These are phyloP conservation scores for Tokudaia muenninki DNA, from an alignment of 2,797 vertebrate species.

Conservation along the genomic window DNA sequence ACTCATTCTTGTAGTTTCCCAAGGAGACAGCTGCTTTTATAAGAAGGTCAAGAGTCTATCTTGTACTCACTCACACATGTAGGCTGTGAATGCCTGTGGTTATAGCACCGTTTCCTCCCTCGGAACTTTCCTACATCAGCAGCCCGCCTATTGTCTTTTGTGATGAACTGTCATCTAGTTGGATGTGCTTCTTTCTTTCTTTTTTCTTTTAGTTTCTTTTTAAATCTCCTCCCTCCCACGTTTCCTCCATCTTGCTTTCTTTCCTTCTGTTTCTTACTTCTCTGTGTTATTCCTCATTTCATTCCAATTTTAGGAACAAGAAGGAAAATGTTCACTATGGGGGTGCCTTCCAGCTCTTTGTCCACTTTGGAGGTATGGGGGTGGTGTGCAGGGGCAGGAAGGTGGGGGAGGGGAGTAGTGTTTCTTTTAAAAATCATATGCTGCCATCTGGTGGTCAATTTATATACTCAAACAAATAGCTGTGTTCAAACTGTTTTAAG, in stretches of 20 bases:
- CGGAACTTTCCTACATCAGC: constrained; percentile 70
- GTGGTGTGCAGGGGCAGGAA: too few relatives aligned
- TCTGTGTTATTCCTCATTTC: neutral
- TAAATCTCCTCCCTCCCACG: neutral
- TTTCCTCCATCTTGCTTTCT: neutral
- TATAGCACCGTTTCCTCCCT: constrained; percentile 67
- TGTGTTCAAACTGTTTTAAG: neutral
- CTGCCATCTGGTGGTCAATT: constrained; percentile 85
- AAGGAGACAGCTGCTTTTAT: constrained; percentile 43
- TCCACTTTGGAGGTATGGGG: neutral
- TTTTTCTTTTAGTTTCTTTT: constrained; percentile 61
- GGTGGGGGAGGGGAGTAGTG: too few relatives aligned
- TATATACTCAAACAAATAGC: neutral
- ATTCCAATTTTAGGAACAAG: neutral
- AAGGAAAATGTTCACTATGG: neutral
- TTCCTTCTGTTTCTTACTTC: neutral
- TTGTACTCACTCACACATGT: constrained; percentile 66
- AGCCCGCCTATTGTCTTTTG: constrained; percentile 41
- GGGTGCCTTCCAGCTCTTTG: neutral
- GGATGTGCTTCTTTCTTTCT: neutral
- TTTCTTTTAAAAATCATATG: constrained; percentile 52
- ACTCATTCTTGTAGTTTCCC: constrained; percentile 70
- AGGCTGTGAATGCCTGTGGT: constrained; percentile 72
- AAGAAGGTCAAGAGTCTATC: constrained; percentile 77
- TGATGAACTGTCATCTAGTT: constrained; percentile 28